Evolutionary conservation across 2,113 vertebrate genomes (phyloP), one percentile per base, ranked within the genome.

Genomic region (Hypomesus transpacificus): DNA sequence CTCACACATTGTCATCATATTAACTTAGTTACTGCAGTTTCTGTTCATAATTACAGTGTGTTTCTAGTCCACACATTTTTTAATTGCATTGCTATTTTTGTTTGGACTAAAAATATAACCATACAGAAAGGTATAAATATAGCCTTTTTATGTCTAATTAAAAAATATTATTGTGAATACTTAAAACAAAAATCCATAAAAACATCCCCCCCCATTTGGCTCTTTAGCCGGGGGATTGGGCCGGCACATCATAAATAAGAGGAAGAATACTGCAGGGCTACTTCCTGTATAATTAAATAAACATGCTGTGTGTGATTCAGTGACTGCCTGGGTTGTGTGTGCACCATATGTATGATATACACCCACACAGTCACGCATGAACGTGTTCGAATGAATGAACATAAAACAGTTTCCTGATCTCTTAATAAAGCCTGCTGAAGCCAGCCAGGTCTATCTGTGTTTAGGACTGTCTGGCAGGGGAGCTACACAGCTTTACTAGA

Each of bases 251-350:
- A 82, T 91, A 91, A 91, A 92, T 90, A 90, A 88, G 73, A 73
- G 60, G 75, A 76, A 79, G 76, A 88, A 85, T 85, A 85, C 86
- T 80, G 69, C 74, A 76, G 78, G 74, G 77, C 83, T 63, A 83
- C 84, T 90, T 91, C 86, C 89, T 88, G 82, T 81, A 72, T 91
- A 88, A 91, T 91, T 90, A 91, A 87, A 87, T 74, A 85, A 90
- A 80, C n/a, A 39, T 87, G 86, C 79, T 70, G 65, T 75, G 80
- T 69, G 73, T 69, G 80, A 83, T 70, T 75, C 74, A 75, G 65
- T 81, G 76, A 75, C 76, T 18, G 81, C 63, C 76, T 68, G 60
- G 54, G 14, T 66, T 82, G 80, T 82, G 83, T 87, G 86, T 77
- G 79, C 74, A 39, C 84, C 84, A 89, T 79, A 79, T 83, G 84